These are phyloP conservation scores for Biston stratarius DNA, from an alignment of 2,888 invertebrate species.

Conservation along the genomic window DNA sequence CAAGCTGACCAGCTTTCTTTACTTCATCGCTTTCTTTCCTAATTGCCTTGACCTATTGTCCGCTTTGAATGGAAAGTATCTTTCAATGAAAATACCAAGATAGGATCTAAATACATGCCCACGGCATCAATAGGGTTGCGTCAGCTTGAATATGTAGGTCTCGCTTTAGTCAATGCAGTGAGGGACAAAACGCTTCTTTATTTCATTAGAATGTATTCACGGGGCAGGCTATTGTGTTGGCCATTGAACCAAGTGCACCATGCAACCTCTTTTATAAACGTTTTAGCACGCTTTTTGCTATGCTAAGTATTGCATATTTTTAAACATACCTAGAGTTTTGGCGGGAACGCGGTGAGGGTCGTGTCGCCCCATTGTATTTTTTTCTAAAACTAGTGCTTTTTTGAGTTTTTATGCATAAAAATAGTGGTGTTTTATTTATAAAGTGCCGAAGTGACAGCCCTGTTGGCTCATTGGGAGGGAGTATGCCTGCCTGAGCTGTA, in stretches of 20 bases:
- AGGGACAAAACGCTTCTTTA: constrained; percentile 75
- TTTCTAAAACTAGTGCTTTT: no score
- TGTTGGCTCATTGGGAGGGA: no score
- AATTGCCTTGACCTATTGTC: constrained; percentile 30
- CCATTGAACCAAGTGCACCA: constrained; percentile 48
- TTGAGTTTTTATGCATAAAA: no score
- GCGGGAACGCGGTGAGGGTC: no score
- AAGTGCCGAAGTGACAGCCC: no score
- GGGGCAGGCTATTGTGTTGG: constrained; percentile 55
- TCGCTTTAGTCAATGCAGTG: constrained; percentile 57
- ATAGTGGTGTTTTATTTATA: no score
- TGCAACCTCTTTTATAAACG: constrained; percentile 60
- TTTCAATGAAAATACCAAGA: constrained; percentile 28
- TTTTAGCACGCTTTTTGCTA: constrained; percentile 44
- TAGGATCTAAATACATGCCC: constrained; percentile 39
- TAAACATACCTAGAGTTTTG: no score
- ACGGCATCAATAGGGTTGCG: constrained; percentile 50
- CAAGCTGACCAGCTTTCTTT: neutral
- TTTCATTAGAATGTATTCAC: constrained; percentile 75
- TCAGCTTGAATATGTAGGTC: constrained; percentile 61
- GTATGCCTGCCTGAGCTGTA: no score
- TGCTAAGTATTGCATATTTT: no score
- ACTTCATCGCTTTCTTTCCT: neutral
- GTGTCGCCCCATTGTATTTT: no score
- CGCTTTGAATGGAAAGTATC: constrained; percentile 26